phyloP scores from a whole-genome alignment of 2,888 invertebrate species.

The Cactoblastis cactorum region DNA sequence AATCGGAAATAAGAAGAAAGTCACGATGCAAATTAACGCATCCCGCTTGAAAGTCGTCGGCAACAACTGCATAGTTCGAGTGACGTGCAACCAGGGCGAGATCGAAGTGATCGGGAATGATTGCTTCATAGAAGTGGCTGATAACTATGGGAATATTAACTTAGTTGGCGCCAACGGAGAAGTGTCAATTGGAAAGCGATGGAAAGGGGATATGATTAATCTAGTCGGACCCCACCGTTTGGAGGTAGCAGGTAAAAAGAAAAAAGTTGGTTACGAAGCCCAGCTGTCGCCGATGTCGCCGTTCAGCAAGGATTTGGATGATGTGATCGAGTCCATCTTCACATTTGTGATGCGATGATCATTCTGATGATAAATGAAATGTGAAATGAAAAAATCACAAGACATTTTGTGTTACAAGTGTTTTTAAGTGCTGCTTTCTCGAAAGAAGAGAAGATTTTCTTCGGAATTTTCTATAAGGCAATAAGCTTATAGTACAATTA shows the following conservation, averaged over 20 bases:
- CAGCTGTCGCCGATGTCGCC: conserved; percentile 70
- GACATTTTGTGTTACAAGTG: neutral
- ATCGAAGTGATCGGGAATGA: conserved; percentile 73
- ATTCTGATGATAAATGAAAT: neutral
- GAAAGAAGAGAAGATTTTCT: neutral
- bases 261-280: conserved; percentile 53
- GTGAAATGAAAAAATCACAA: conserved; percentile 8
- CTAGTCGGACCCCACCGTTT: conserved; percentile 57
- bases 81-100: conserved; percentile 57
- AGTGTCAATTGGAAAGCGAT: conserved; percentile 53
- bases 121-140: conserved; percentile 57
- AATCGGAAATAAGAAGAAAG: conserved; percentile 72
- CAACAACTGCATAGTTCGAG: conserved; percentile 61
- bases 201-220: conserved; percentile 58
- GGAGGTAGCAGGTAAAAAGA: conserved; percentile 61
- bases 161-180: conserved; percentile 61
- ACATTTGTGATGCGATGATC: conserved; percentile 70
- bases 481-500: neutral
- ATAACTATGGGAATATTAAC: conserved; percentile 60
- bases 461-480: neutral
- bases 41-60: conserved; percentile 63
- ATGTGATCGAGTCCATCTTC: conserved; percentile 70
- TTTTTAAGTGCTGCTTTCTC: conserved; percentile 15
- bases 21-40: conserved; percentile 65
- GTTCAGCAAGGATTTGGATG: conserved; percentile 70